Evolutionary conservation across 2,888 invertebrate species (phyloP).

Genomic region (Myopa testacea): DNA sequence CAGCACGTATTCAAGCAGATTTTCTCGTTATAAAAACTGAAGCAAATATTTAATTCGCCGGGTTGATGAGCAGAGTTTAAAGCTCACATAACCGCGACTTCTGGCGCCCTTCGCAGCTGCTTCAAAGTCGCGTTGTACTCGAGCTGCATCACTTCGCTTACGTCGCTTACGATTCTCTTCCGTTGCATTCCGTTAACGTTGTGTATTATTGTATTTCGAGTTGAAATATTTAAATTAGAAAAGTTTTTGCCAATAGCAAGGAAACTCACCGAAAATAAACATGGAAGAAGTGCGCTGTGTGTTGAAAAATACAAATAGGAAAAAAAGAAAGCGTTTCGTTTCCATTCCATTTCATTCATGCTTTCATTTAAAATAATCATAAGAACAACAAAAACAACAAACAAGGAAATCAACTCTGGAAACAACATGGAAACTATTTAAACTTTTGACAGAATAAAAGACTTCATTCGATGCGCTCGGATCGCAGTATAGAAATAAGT

Average conservation of each 20-base stretch:
- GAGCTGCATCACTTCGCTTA: not conserved
- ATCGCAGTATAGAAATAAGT: not conserved
- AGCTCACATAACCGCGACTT: too few relatives aligned
- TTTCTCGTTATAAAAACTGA: not conserved
- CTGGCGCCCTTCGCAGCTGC: too few relatives aligned
- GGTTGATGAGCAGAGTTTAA: too few relatives aligned
- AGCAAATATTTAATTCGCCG: too few relatives aligned
- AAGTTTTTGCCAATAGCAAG: conserved; percentile 35
- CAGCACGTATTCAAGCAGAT: not conserved
- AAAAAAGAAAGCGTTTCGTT: not conserved
- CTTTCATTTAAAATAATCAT: not conserved
- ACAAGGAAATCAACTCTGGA: not conserved
- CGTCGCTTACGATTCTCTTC: not conserved
- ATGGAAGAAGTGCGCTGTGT: too few relatives aligned
- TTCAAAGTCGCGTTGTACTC: too few relatives aligned
- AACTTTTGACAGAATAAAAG: conserved; percentile 22
- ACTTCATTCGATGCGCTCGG: not conserved
- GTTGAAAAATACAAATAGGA: not conserved
- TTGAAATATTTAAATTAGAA: conserved; percentile 39
- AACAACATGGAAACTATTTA: conserved; percentile 23
- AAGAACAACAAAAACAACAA: conserved; percentile 2
- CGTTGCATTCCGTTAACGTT: not conserved
- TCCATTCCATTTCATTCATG: too few relatives aligned
- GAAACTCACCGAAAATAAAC: not conserved
- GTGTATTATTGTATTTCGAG: conserved; percentile 25